Percentiles rank a stretch among this genome's conserved stretches.
Conservation (phyloP, 2,888 invertebrate genomes). For the Eudiplozoon nipponicum region DNA sequence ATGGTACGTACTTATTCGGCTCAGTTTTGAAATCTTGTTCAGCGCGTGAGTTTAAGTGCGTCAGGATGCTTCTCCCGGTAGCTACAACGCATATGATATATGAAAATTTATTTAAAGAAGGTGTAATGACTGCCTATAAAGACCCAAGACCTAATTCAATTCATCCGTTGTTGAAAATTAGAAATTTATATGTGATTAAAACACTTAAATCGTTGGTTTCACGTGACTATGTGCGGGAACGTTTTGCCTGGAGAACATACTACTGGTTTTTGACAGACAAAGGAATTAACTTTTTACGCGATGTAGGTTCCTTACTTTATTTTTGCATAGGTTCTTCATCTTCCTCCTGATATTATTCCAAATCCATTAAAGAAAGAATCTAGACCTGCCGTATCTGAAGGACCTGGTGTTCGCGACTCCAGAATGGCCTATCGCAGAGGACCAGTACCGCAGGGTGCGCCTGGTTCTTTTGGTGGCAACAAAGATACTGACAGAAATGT, state of each 20-base stretch:
- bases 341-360: conserved; percentile 90
- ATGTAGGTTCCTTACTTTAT: conserved; percentile 21
- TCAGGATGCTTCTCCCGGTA: too few species aligned
- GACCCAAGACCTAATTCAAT: conserved; percentile 69
- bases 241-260: conserved; percentile 96
- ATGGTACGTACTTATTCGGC: too few species aligned
- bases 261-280: conserved; percentile 97
- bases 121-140: conserved; percentile 93
- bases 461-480: too few species aligned
- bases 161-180: conserved; percentile 77
- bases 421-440: too few species aligned
- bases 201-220: conserved; percentile 83
- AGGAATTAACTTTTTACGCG: conserved; percentile 73
- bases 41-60: too few species aligned
- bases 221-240: conserved; percentile 80
- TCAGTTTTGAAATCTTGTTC: too few species aligned
- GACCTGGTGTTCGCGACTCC: too few species aligned
- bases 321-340: conserved; percentile 36
- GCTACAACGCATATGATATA: too few species aligned
- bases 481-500: too few species aligned
- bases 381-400: too few species aligned
- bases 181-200: conserved; percentile 90
- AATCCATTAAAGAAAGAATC: conserved; percentile 54
- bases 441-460: too few species aligned
- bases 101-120: conserved; percentile 92